Evolutionary conservation across 2,113 vertebrate genomes (phyloP).

Genomic region (Xenopus tropicalis): UCB_Xtro_10.0 CM004443.2:178185501-178186000

Average conservation of each 20-base stretch:
- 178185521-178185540: constrained; percentile 18
- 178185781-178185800: neutral
- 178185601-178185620: constrained; percentile 36
- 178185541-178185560: constrained; percentile 8
- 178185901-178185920: neutral
- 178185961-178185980: constrained; percentile 35
- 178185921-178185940: neutral
- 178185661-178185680: constrained; percentile 28
- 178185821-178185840: neutral
- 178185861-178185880: neutral
- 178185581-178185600: constrained; percentile 25
- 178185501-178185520: neutral
- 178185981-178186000: constrained; percentile 47
- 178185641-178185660: constrained; percentile 26
- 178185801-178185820: neutral
- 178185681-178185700: constrained; percentile 25
- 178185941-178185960: constrained; percentile 5
- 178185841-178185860: neutral
- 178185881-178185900: neutral
- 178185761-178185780: constrained; percentile 7
- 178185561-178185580: neutral
- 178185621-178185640: neutral
- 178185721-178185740: constrained; percentile 8
- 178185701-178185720: constrained; percentile 6
- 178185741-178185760: constrained; percentile 10